phyloP scores from a whole-genome alignment of 2,113 vertebrate genomes.

The Nansenia antarctica region DNA sequence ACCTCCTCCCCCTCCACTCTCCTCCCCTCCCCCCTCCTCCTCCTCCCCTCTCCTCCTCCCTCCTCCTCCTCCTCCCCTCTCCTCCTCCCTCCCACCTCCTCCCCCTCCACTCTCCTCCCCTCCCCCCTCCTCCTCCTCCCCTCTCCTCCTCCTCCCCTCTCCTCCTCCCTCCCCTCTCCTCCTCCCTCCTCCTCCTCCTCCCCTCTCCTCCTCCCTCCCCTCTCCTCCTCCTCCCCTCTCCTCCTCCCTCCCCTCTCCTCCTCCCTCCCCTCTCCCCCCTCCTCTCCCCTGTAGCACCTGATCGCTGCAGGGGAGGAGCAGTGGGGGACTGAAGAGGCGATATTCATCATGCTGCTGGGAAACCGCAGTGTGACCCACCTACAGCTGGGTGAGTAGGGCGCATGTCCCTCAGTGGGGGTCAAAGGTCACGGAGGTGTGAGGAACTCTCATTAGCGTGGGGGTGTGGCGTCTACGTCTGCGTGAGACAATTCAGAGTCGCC shows the following conservation, averaged over 20 bases:
- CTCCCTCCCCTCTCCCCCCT: not conserved
- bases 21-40: not conserved
- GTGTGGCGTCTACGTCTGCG: no score
- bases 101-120: not conserved
- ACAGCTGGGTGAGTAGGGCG: slow-evolving; percentile 83
- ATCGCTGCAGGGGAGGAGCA: slow-evolving; percentile 89
- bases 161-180: not conserved
- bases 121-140: no score
- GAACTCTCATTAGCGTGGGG: slow-evolving; percentile 7
- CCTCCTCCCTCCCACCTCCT: not conserved
- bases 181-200: not conserved
- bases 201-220: not conserved
- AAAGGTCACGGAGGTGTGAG: no score
- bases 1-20: not conserved
- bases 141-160: not conserved
- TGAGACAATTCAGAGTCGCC: no score
- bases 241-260: not conserved
- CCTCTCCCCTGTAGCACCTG: slow-evolving; percentile 76
- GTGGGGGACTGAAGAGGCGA: slow-evolving; percentile 94
- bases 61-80: not conserved
- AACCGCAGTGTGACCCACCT: slow-evolving; percentile 92
- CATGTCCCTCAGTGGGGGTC: no score
- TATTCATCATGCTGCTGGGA: slow-evolving; percentile 95
- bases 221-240: not conserved
- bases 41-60: not conserved